Evolutionary conservation across 2,888 invertebrate genomes (phyloP).

Genomic region (Yponomeuta sedellus): DNA sequence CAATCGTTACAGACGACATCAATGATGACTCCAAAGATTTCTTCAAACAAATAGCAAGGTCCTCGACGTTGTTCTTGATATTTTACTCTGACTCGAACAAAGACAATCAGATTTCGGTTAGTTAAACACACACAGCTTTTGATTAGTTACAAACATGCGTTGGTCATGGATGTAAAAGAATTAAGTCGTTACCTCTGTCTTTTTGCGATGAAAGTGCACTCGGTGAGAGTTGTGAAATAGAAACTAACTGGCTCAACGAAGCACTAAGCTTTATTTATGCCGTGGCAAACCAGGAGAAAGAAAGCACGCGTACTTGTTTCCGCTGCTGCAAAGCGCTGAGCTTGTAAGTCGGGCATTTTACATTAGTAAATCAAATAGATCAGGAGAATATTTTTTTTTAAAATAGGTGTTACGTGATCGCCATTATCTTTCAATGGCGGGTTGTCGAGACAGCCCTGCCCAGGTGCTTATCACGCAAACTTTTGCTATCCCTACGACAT

Average conservation of each 20-base stretch:
- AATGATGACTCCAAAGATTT: not conserved
- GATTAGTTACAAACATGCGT: not conserved
- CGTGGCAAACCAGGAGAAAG: not conserved
- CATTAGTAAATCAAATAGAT: no score
- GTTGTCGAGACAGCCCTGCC: constrained; percentile 2
- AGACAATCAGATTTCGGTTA: not conserved
- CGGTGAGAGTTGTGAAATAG: constrained; percentile 15
- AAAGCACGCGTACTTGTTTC: no score
- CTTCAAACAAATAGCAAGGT: no score
- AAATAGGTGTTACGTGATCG: constrained; percentile 3
- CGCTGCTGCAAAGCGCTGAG: no score
- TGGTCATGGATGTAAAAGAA: not conserved
- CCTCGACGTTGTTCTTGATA: no score
- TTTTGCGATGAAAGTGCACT: constrained; percentile 14
- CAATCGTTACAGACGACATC: not conserved
- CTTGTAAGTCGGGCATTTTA: no score
- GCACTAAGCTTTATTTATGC: not conserved
- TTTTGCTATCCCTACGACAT: not conserved
- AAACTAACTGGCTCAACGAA: constrained; percentile 10
- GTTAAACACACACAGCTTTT: not conserved
- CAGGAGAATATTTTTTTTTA: not conserved
- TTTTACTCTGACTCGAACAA: no score
- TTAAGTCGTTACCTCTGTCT: not conserved
- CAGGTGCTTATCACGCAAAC: constrained; percentile 15
- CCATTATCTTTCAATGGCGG: not conserved